These are phyloP conservation scores for Periplaneta americana DNA, from an alignment of 1,140 invertebrate genomes.

Conservation along the genomic window DNA sequence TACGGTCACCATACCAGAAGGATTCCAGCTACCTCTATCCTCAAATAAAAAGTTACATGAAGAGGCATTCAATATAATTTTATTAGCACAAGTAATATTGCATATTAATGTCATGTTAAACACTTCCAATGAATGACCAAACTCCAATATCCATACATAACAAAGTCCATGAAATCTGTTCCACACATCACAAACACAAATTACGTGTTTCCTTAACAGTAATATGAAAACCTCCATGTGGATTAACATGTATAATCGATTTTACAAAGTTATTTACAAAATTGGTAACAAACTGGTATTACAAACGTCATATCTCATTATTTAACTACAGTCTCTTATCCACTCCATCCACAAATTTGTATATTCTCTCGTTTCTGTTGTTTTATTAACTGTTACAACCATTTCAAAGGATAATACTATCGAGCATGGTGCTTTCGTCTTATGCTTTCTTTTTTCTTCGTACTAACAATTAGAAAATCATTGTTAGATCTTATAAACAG, in stretches of 20 bases:
- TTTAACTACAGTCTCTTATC: background rate
- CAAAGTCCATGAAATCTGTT: background rate
- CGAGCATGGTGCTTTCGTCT: no score
- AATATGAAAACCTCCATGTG: background rate
- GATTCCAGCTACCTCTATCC: no score
- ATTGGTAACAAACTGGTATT: background rate
- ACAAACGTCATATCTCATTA: background rate
- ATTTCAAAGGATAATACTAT: no score
- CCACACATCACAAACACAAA: background rate
- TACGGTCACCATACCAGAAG: no score
- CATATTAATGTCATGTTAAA: background rate
- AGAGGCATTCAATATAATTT: background rate
- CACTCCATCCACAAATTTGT: background rate
- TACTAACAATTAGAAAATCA: no score
- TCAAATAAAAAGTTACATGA: background rate
- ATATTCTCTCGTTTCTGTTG: background rate
- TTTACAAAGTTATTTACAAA: background rate
- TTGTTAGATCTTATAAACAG: no score
- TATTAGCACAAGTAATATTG: background rate
- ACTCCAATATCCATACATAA: background rate
- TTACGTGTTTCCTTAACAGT: background rate
- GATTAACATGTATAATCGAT: background rate
- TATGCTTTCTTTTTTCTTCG: no score
- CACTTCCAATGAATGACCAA: background rate
- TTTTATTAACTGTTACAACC: no score